A percentile compares a stretch with the other conserved stretches of the same genome.
phyloP scores from a whole-genome alignment of 2,113 vertebrate species.

The Daphoenositta chrysoptera region DNA sequence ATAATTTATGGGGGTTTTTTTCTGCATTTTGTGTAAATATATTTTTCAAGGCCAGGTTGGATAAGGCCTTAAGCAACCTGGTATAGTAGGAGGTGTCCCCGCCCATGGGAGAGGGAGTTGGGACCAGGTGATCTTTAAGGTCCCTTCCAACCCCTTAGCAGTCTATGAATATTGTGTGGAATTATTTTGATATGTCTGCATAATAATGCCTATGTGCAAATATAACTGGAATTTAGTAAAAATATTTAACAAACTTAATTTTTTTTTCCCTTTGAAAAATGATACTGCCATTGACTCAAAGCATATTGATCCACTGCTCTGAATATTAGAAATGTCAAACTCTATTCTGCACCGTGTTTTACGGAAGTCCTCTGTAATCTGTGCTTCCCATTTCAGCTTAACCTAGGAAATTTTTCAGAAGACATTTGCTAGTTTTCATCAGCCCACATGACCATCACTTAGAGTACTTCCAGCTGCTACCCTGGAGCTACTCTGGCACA shows the following conservation, averaged over 20 bases:
- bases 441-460: neutral
- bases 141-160: neutral
- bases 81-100: too few relatives aligned
- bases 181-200: neutral
- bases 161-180: neutral
- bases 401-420: neutral
- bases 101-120: neutral
- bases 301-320: neutral
- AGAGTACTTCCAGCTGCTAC: neutral
- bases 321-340: neutral
- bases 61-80: neutral
- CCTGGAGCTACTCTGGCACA: neutral
- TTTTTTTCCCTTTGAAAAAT: neutral
- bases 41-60: neutral
- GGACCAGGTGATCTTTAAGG: too few relatives aligned
- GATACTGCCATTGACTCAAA: neutral
- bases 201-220: neutral
- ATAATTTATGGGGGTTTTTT: accelerated
- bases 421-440: neutral
- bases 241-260: neutral
- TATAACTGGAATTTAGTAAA: neutral
- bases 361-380: neutral
- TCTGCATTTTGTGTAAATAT: neutral
- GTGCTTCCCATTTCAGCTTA: neutral
- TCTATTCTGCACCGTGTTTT: neutral